Evolutionary conservation across 2,888 invertebrate genomes (phyloP).

Genomic region (Rhamphomyia laevipes): DNA sequence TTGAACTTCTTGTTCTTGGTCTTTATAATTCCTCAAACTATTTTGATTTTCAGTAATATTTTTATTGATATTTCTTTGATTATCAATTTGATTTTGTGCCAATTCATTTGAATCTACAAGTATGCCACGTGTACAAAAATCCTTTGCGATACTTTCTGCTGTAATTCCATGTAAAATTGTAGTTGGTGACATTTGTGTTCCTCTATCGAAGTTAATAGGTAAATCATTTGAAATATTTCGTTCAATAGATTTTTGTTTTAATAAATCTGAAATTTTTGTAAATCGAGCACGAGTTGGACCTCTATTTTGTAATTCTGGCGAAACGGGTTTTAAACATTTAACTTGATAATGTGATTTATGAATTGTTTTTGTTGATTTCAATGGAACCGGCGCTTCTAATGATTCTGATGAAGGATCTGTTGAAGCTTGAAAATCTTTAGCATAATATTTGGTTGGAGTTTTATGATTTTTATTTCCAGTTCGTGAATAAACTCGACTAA

Average conservation of each 20-base stretch:
- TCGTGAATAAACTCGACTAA: slow-evolving; percentile 13
- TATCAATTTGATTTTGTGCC: not conserved
- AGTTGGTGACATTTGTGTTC: not conserved
- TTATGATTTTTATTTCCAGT: slow-evolving; percentile 4
- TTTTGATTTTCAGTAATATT: too few species aligned
- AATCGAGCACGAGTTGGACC: slow-evolving; percentile 18
- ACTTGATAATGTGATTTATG: not conserved
- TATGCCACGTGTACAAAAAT: not conserved
- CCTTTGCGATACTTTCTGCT: not conserved
- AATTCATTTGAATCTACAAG: not conserved
- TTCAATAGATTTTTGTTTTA: not conserved
- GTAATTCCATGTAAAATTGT: not conserved
- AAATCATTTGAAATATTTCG: not conserved
- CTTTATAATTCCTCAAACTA: too few species aligned
- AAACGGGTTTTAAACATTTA: too few species aligned
- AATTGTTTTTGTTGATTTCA: not conserved
- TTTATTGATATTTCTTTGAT: not conserved
- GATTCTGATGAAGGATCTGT: not conserved
- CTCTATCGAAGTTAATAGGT: too few species aligned
- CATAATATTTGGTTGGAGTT: not conserved
- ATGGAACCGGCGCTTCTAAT: not conserved
- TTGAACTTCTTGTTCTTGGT: not conserved
- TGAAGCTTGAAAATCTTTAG: not conserved
- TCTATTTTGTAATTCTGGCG: too few species aligned
- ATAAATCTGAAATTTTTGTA: slow-evolving; percentile 27